Percentiles rank a stretch among this genome's conserved stretches.
Conservation (phyloP, 2,113 vertebrate genomes). For the Lampris megalopsis region DNA sequence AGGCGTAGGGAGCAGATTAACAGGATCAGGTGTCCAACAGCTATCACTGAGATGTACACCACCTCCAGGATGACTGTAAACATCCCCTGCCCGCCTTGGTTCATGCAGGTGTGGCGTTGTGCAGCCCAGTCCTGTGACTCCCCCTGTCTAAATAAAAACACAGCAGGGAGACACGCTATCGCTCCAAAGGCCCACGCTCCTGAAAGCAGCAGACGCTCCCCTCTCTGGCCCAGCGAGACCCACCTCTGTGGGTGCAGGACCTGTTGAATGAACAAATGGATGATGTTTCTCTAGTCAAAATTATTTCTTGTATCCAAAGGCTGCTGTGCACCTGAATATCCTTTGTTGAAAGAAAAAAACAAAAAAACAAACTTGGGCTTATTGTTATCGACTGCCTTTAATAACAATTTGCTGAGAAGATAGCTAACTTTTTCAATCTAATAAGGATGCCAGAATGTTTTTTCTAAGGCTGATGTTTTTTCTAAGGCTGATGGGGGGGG, state of each 20-base stretch:
- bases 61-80: not conserved
- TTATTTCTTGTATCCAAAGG: not conserved
- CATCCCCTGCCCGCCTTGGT: too few species aligned
- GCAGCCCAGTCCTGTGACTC: not conserved
- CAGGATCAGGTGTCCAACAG: slow-evolving; percentile 1
- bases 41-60: slow-evolving; percentile 2
- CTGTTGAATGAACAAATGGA: slow-evolving; percentile 22
- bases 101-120: not conserved
- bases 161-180: slow-evolving; percentile 20
- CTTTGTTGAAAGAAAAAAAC: too few species aligned
- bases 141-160: not conserved
- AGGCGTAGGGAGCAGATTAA: slow-evolving; percentile 22
- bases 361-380: too few species aligned
- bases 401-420: too few species aligned
- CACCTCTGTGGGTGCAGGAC: slow-evolving; percentile 14
- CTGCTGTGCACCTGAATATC: too few species aligned
- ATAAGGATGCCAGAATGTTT: not conserved
- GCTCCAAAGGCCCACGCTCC: slow-evolving; percentile 26
- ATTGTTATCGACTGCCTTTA: too few species aligned
- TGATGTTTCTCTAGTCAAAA: not conserved
- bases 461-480: too few species aligned
- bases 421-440: not conserved
- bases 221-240: not conserved
- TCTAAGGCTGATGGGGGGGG: too few species aligned
- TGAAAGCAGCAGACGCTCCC: slow-evolving; percentile 13